A percentile compares a stretch with the other conserved stretches of the same genome.
Conservation (phyloP, 2,888 invertebrate genomes). For the Protonemura montana region DNA sequence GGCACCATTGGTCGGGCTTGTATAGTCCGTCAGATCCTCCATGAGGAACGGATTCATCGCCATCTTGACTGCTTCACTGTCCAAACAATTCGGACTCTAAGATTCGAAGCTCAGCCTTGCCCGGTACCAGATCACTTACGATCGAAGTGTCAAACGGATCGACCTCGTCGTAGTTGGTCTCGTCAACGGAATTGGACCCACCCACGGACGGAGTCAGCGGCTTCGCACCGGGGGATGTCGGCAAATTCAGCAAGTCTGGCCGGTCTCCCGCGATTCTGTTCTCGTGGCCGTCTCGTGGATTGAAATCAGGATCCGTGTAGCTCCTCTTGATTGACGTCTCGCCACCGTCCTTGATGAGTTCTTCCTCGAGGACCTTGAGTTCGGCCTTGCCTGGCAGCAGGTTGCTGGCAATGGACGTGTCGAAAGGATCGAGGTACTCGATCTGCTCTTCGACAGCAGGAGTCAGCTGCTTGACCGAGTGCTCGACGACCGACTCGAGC, state of each 20-base stretch:
- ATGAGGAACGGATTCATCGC: conserved; percentile 83
- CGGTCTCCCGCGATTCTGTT: conserved; percentile 10
- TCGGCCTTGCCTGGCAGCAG: conserved; percentile 81
- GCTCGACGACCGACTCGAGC: conserved; percentile 64
- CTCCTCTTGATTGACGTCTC: conserved; percentile 54
- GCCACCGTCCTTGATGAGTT: conserved; percentile 68
- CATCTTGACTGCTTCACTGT: conserved; percentile 54
- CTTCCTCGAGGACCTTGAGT: conserved; percentile 74
- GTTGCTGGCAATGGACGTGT: conserved; percentile 81
- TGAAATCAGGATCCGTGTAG: conserved; percentile 55
- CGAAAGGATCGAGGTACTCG: conserved; percentile 75
- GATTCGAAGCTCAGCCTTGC: conserved; percentile 78
- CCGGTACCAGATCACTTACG: conserved; percentile 75
- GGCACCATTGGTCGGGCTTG: conserved; percentile 59
- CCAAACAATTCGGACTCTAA: conserved; percentile 77
- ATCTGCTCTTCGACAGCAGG: conserved; percentile 64
- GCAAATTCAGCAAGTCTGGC: conserved; percentile 54
- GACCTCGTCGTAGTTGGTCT: conserved; percentile 58
- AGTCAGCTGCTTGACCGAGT: conserved; percentile 75
- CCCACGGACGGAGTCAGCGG: conserved; percentile 57
- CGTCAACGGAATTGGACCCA: conserved; percentile 56
- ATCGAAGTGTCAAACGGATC: conserved; percentile 89
- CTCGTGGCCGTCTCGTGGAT: conserved; percentile 48
- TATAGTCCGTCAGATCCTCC: conserved; percentile 69
- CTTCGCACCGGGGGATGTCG: conserved; percentile 55